Conservation (phyloP, 2,797 vertebrate species). For the Paratrypauchen microcephalus region DNA sequence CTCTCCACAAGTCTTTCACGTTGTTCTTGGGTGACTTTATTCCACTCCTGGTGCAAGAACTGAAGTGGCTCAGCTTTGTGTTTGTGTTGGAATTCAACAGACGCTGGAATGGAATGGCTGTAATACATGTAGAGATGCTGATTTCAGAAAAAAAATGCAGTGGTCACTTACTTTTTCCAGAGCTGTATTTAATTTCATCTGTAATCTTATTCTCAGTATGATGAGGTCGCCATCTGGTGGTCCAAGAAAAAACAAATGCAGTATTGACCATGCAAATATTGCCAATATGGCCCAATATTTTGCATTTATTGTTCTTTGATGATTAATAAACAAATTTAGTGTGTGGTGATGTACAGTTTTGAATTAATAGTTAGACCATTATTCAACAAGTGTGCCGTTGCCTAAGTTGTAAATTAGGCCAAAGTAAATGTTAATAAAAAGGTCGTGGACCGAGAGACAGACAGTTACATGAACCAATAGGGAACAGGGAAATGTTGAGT, state of each 20-base stretch:
- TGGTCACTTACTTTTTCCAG: too few relatives aligned
- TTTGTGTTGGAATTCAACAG: too few relatives aligned
- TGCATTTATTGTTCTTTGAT: too few relatives aligned
- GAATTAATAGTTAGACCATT: neutral
- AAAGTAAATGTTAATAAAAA: neutral
- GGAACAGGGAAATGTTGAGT: neutral
- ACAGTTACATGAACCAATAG: constrained; percentile 40
- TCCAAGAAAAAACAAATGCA: neutral
- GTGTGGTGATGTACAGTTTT: neutral
- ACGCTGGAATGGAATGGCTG: too few relatives aligned
- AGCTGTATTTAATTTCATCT: neutral
- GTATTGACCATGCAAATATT: too few relatives aligned
- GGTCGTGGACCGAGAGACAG: neutral
- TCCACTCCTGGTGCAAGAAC: too few relatives aligned
- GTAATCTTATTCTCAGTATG: neutral
- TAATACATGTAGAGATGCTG: too few relatives aligned
- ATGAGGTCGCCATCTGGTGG: constrained; percentile 45
- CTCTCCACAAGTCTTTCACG: too few relatives aligned
- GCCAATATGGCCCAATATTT: too few relatives aligned
- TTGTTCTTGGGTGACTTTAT: too few relatives aligned
- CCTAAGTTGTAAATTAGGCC: neutral
- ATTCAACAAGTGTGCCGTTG: neutral
- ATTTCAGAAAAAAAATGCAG: too few relatives aligned
- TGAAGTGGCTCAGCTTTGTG: too few relatives aligned
- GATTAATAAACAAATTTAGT: neutral